A percentile compares a stretch with the other conserved stretches of the same genome.
These are phyloP conservation scores for Altica lythri DNA, from an alignment of 2,888 invertebrate genomes.

Conservation along the genomic window DNA sequence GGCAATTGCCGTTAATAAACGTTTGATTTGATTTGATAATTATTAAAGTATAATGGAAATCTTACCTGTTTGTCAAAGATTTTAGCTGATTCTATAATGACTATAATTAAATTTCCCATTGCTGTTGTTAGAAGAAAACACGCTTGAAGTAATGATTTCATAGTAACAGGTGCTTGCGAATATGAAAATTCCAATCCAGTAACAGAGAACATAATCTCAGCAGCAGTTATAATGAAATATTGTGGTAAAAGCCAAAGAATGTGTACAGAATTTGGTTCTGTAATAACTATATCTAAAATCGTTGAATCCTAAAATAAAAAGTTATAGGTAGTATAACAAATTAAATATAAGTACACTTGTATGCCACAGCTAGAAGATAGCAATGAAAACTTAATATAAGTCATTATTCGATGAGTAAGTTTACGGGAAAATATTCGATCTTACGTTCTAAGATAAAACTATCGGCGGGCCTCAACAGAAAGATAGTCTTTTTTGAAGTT, in stretches of 20 bases:
- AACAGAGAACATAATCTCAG: slow-evolving; percentile 94
- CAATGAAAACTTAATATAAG: too few species aligned
- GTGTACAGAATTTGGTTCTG: slow-evolving; percentile 74
- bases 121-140: slow-evolving; percentile 92
- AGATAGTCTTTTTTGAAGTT: too few species aligned
- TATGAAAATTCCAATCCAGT: slow-evolving; percentile 96
- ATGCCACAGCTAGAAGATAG: too few species aligned
- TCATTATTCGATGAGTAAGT: too few species aligned
- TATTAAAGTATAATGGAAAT: not conserved
- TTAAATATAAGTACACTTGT: too few species aligned
- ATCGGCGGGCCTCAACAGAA: too few species aligned
- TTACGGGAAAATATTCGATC: too few species aligned
- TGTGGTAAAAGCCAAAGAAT: slow-evolving; percentile 90
- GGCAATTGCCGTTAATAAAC: too few species aligned
- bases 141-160: slow-evolving; percentile 94
- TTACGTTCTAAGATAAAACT: too few species aligned
- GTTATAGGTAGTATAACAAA: too few species aligned
- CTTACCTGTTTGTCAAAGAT: slow-evolving; percentile 77
- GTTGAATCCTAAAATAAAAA: too few species aligned
- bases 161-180: slow-evolving; percentile 87
- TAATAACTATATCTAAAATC: slow-evolving; percentile 59
- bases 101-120: slow-evolving; percentile 91
- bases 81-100: slow-evolving; percentile 80
- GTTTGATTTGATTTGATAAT: not conserved
- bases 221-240: slow-evolving; percentile 88